Evolutionary conservation across 1,140 invertebrate genomes (phyloP).

Genomic region (Leptonema lineaticorne): DNA sequence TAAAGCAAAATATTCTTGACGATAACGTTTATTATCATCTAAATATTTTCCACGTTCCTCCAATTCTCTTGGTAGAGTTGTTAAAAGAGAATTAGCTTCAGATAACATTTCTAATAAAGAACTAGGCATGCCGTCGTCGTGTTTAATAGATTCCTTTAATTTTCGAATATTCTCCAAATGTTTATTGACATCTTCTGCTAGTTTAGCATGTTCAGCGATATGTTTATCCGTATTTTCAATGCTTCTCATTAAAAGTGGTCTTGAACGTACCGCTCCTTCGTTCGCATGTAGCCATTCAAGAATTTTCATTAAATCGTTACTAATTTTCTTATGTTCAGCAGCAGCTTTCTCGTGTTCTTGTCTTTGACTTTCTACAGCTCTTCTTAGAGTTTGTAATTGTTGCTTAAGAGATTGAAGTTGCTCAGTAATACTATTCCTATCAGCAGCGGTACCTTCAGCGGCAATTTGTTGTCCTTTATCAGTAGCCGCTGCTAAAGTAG

Average conservation of each 20-base stretch:
- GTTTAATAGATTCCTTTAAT: constrained; percentile 67
- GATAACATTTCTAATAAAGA: constrained; percentile 79
- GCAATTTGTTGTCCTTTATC: constrained; percentile 92
- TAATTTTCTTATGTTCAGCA: constrained; percentile 82
- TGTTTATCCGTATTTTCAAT: constrained; percentile 78
- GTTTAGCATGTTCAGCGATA: constrained; percentile 72
- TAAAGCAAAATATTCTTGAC: constrained; percentile 70
- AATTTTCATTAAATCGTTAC: constrained; percentile 76
- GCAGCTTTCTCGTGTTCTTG: constrained; percentile 84
- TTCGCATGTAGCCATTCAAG: constrained; percentile 84
- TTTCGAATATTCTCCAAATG: constrained; percentile 70
- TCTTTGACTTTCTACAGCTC: constrained; percentile 80
- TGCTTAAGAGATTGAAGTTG: constrained; percentile 84
- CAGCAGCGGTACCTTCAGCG: constrained; percentile 80
- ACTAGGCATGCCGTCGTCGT: constrained; percentile 75
- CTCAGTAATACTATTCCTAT: constrained; percentile 84
- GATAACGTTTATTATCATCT: constrained; percentile 74
- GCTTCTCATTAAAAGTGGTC: constrained; percentile 78
- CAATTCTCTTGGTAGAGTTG: constrained; percentile 76
- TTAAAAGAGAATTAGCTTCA: constrained; percentile 74
- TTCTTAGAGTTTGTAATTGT: constrained; percentile 74
- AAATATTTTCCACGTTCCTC: constrained; percentile 78
- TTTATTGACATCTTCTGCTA: constrained; percentile 69
- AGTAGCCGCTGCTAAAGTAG: constrained; percentile 77
- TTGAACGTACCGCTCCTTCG: constrained; percentile 77